These are phyloP conservation scores for Eupelmus urozonus DNA, from an alignment of 2,888 invertebrate genomes.

Conservation along the genomic window DNA sequence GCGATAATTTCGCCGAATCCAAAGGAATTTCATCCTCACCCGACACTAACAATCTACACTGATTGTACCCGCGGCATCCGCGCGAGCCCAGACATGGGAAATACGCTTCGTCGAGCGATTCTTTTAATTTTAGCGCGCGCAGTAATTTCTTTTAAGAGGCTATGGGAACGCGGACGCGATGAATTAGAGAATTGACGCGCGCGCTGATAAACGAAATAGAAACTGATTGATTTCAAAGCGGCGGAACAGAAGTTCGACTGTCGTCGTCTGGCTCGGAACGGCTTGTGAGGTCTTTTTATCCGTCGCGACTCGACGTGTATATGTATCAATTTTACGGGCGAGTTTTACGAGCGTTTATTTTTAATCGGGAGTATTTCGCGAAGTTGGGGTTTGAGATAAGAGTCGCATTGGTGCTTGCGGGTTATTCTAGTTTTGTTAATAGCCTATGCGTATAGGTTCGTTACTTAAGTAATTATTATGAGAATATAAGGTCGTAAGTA, in stretches of 20 bases:
- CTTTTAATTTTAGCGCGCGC: neutral
- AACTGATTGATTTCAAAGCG: slow-evolving; percentile 34
- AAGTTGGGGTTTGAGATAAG: no score
- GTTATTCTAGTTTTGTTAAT: no score
- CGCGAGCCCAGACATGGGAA: no score
- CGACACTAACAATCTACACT: no score
- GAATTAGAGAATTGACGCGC: slow-evolving; percentile 22
- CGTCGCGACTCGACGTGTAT: neutral
- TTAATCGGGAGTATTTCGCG: neutral
- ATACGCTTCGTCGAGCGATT: no score
- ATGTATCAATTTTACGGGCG: neutral
- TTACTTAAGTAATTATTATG: no score
- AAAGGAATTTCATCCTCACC: no score
- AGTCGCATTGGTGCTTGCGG: no score
- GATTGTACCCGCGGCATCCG: no score
- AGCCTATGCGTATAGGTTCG: no score
- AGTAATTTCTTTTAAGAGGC: neutral
- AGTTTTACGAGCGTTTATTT: slow-evolving; percentile 7
- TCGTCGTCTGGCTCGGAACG: neutral
- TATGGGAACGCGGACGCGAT: neutral
- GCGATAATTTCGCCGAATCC: no score
- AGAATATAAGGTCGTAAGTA: no score
- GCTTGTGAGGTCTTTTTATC: neutral
- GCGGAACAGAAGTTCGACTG: neutral
- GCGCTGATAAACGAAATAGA: slow-evolving; percentile 10